A percentile compares a stretch with the other conserved stretches of the same genome.
Conservation (phyloP, 2,797 vertebrate genomes). For the Falco cherrug region DNA sequence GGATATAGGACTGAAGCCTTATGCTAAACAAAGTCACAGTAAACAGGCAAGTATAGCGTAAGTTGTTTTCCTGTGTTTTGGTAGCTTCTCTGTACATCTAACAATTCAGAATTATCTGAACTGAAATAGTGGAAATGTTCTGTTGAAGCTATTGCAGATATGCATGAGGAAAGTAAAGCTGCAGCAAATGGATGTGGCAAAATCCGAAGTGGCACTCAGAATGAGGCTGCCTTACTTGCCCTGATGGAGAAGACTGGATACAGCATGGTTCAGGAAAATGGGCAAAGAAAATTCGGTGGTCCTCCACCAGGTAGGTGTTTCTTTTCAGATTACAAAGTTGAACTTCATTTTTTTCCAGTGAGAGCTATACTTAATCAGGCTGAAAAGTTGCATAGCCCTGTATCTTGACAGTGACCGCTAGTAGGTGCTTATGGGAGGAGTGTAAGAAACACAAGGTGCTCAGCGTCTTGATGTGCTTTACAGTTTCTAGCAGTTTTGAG, state of each 20-base stretch:
- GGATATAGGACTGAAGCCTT: not conserved
- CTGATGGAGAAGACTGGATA: constrained; percentile 93
- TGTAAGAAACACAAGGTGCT: not conserved
- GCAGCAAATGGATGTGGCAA: constrained; percentile 69
- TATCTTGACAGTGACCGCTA: not conserved
- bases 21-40: not conserved
- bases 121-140: not conserved
- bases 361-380: not conserved
- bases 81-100: not conserved
- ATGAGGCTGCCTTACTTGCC: constrained; percentile 85
- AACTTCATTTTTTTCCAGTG: not conserved
- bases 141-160: constrained; percentile 70
- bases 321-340: not conserved
- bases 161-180: constrained; percentile 74
- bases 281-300: constrained; percentile 94
- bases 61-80: not conserved
- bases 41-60: not conserved
- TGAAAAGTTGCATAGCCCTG: not conserved
- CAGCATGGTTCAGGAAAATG: constrained; percentile 93
- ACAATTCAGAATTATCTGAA: not conserved
- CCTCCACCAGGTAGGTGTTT: constrained; percentile 89
- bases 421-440: not conserved
- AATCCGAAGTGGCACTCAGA: constrained; percentile 72
- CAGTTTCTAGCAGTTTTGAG: not conserved
- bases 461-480: not conserved